These are phyloP conservation scores for Chitala chitala DNA, from an alignment of 2,113 vertebrate genomes.

Conservation along the genomic window DNA sequence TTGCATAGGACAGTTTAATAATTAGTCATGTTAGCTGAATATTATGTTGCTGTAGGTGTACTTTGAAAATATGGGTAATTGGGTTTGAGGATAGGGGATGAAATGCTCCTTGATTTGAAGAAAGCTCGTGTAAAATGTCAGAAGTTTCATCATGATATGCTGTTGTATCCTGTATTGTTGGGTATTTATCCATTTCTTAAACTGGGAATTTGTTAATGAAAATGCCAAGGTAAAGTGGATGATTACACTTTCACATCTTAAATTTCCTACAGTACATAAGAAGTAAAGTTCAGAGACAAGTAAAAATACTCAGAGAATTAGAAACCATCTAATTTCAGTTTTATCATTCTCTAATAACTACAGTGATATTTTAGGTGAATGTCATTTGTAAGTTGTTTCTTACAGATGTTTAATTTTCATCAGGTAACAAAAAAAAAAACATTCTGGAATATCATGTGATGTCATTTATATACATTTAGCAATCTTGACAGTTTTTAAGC, in stretches of 20 bases:
- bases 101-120: slow-evolving; percentile 6
- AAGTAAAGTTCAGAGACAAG: not conserved
- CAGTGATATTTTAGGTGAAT: no score
- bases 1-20: not conserved
- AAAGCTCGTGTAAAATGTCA: not conserved
- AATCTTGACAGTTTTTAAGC: slow-evolving; percentile 57
- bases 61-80: slow-evolving; percentile 4
- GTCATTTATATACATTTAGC: slow-evolving; percentile 61
- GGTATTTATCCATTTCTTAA: not conserved
- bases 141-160: not conserved
- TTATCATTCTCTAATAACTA: no score
- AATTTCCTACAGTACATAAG: not conserved
- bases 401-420: slow-evolving; percentile 37
- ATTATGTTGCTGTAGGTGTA: slow-evolving; percentile 12
- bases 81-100: not conserved
- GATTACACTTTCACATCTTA: not conserved
- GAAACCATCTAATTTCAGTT: no score
- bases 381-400: not conserved
- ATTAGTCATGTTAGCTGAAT: slow-evolving; percentile 12
- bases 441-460: slow-evolving; percentile 55
- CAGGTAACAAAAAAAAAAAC: slow-evolving; percentile 38
- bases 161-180: not conserved
- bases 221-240: not conserved
- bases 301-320: not conserved
- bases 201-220: not conserved